Percentiles rank a stretch among this genome's conserved stretches.
These are phyloP conservation scores for Matsumurasca onukii DNA, from an alignment of 1,140 invertebrate species.

Conservation along the genomic window DNA sequence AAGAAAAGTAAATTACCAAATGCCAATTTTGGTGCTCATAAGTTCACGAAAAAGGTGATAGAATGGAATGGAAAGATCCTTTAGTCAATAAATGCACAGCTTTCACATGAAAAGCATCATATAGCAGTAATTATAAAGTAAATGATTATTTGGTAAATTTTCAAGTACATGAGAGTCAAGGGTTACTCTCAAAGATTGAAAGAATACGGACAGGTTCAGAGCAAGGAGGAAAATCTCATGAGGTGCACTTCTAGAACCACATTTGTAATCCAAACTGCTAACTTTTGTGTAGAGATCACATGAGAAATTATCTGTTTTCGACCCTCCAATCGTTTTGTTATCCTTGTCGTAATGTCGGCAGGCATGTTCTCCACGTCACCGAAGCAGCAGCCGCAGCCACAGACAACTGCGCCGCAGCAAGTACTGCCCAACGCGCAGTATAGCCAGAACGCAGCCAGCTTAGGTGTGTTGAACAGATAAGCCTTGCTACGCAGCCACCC, in stretches of 20 bases:
- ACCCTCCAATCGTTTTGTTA: background rate
- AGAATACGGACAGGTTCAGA: background rate
- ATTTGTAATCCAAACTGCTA: background rate
- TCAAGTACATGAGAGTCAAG: too few species aligned
- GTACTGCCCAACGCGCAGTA: background rate
- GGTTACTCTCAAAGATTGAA: background rate
- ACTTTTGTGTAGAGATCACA: background rate
- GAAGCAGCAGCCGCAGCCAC: background rate
- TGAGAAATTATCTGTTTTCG: background rate
- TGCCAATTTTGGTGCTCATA: too few species aligned
- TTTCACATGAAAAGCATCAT: too few species aligned
- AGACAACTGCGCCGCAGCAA: background rate
- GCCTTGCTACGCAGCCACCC: background rate
- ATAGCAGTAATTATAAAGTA: too few species aligned
- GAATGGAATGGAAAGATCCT: too few species aligned
- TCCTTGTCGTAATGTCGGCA: background rate
- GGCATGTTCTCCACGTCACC: background rate
- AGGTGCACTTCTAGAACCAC: too few species aligned
- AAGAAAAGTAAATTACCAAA: too few species aligned
- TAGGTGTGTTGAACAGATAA: slow-evolving; percentile 20
- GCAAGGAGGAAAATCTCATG: too few species aligned
- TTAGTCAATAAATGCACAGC: too few species aligned
- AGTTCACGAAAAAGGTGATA: too few species aligned
- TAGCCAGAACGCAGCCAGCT: slow-evolving; percentile 16
- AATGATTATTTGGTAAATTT: too few species aligned